These are phyloP conservation scores for Tiliacea citrago DNA, from an alignment of 2,888 invertebrate genomes.

Conservation along the genomic window DNA sequence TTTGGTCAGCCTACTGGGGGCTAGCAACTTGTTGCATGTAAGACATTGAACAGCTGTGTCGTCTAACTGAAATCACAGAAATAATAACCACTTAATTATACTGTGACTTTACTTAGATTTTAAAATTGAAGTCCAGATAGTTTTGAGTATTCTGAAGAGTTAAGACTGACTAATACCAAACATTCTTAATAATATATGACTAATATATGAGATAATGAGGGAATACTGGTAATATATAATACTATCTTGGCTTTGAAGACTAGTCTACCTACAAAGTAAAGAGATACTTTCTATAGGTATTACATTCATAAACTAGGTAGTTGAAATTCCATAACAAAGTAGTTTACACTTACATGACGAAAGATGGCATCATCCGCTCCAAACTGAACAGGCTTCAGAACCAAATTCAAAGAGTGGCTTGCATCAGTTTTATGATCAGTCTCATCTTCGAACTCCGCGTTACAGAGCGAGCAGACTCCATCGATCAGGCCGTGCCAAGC, in stretches of 20 bases:
- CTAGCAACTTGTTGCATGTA: conserved; percentile 73
- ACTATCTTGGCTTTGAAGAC: too few species aligned
- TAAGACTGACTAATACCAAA: neutral
- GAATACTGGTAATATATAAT: too few species aligned
- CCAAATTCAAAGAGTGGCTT: conserved; percentile 75
- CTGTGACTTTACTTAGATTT: neutral
- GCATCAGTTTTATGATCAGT: conserved; percentile 71
- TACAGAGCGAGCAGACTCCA: conserved; percentile 77
- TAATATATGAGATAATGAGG: too few species aligned
- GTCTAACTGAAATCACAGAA: conserved; percentile 71
- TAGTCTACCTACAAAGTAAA: too few species aligned
- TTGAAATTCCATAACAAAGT: neutral
- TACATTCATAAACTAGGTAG: neutral
- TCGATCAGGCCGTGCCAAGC: conserved; percentile 80
- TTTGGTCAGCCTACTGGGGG: conserved; percentile 45
- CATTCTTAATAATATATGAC: too few species aligned
- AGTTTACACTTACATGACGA: conserved; percentile 69
- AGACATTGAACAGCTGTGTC: conserved; percentile 72
- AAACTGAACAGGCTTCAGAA: conserved; percentile 73
- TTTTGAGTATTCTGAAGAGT: neutral
- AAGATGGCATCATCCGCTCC: conserved; percentile 69
- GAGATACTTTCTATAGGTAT: neutral
- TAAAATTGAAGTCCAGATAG: neutral
- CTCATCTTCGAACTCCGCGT: conserved; percentile 74
- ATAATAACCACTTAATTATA: neutral